These are phyloP conservation scores for Pantherophis vulpinus DNA, from an alignment of 2,797 vertebrate genomes.

Conservation along the genomic window DNA sequence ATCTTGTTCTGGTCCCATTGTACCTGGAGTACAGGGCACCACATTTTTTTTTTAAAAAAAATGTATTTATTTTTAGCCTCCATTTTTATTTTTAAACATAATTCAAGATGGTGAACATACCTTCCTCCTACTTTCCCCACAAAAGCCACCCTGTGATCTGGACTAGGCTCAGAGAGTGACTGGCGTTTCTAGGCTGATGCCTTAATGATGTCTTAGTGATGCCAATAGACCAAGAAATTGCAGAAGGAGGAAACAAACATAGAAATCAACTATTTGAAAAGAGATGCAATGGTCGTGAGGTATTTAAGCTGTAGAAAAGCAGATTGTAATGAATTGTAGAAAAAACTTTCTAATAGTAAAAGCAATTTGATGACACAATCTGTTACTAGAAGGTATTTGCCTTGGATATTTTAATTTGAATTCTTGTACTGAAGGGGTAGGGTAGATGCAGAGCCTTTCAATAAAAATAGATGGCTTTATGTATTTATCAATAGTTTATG, in stretches of 20 bases:
- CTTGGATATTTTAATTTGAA: not conserved
- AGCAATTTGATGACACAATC: not conserved
- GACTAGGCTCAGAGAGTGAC: not conserved
- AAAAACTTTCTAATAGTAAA: not conserved
- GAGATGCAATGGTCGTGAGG: not conserved
- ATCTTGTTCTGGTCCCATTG: not conserved
- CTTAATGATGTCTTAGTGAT: not conserved
- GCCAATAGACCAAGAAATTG: not conserved
- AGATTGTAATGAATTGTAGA: not conserved
- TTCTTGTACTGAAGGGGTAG: not conserved
- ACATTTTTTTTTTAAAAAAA: not conserved
- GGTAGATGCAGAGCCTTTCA: not conserved
- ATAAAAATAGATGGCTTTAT: constrained; percentile 1
- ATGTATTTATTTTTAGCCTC: too few relatives aligned
- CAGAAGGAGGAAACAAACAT: not conserved
- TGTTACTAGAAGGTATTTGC: not conserved
- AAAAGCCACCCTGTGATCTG: not conserved
- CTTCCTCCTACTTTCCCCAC: not conserved
- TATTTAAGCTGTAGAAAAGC: not conserved
- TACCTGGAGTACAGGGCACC: not conserved
- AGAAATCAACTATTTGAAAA: not conserved
- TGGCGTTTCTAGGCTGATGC: not conserved
- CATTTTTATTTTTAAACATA: not conserved
- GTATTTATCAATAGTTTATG: not conserved
- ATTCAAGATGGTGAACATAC: not conserved